Base-by-base conservation (phyloP, 2,888 invertebrate genomes). In the Bellardia bayeri region DNA sequence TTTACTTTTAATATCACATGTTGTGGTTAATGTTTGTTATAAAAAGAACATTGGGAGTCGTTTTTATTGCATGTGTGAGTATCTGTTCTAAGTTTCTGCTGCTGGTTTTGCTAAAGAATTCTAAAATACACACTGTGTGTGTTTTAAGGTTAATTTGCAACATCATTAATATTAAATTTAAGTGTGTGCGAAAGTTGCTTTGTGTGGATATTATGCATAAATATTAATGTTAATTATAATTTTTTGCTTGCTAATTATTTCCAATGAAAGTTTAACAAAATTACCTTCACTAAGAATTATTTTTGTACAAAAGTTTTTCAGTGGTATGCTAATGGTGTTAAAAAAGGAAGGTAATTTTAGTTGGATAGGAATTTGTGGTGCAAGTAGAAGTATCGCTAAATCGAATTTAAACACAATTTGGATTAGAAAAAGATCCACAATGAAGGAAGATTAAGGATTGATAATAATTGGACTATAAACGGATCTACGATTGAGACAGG, bases 21-120 rank as follows among this genome's bases (percentile, higher is more conserved):
- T 14, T 30, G 23, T 23, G 23, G 2, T 49, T 13, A 42, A 42
- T 61, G 23, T 45, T 80, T 68, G 14, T 45, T 58, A 66, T 58
- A 66, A 66, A 85, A 74, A 42, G 72, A 66, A 68, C 79, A 58
- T 42, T 79, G 58, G 79, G 84, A 79, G 66, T 68, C 79, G 42
- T 79, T 63, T 45, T 56, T 68, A 13, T 6, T 14, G 30, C n/a
- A 14, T 30, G 2, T 49, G 14, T 49, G 49, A 51, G 33, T n/a
- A 16, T 68, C 30, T 33, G 4, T 49, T 37, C 5, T 37, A n/a
- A 13, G 30, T n/a, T 14, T 79, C 40, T 33, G 23, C 37, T 13
- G 33, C n/a, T n/a, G 5, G 51, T 51, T 56, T 56, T 78, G 66
- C 42, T 66, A 37, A 72, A 66, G 16, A 58, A 58, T 74, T 66